A percentile compares a stretch with the other conserved stretches of the same genome.
Evolutionary conservation across 2,888 invertebrate species (phyloP).

Genomic region (Chaetogeoica ovagalla): DNA sequence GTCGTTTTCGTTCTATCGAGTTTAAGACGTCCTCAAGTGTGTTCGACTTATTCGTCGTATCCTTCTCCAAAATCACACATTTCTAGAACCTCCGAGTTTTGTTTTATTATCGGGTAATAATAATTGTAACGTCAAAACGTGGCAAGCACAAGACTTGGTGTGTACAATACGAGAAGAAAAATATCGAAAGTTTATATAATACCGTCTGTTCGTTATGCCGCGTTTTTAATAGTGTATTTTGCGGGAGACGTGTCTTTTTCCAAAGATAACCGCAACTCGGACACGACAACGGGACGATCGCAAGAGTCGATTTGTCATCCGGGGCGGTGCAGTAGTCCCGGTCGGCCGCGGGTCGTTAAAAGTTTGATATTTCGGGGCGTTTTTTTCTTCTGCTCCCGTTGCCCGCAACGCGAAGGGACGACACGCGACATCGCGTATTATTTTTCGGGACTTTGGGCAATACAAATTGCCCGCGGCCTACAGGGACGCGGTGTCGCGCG

Average conservation of each 20-base stretch:
- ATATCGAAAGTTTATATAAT: neutral
- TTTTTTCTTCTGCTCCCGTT: neutral
- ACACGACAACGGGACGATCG: too few relatives aligned
- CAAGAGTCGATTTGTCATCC: conserved; percentile 47
- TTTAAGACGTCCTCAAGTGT: too few relatives aligned
- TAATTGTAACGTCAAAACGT: neutral
- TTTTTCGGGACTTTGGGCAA: conserved; percentile 41
- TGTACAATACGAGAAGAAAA: too few relatives aligned
- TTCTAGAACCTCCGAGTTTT: too few relatives aligned
- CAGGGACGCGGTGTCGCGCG: conserved; percentile 22
- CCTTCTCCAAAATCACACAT: too few relatives aligned
- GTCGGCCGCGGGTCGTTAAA: conserved; percentile 34
- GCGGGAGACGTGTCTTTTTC: neutral
- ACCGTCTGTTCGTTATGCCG: neutral
- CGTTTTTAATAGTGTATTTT: neutral
- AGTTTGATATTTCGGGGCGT: conserved; percentile 36
- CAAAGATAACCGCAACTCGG: conserved; percentile 3
- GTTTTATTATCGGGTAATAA: neutral
- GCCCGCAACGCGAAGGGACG: neutral
- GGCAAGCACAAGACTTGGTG: too few relatives aligned
- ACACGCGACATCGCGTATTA: conserved; percentile 28
- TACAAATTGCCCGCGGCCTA: conserved; percentile 39
- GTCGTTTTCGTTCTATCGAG: too few relatives aligned
- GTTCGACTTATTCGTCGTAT: too few relatives aligned
- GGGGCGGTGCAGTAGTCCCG: conserved; percentile 3